phyloP scores from a whole-genome alignment of 2,113 vertebrate species.

The Tachycineta bicolor region DNA sequence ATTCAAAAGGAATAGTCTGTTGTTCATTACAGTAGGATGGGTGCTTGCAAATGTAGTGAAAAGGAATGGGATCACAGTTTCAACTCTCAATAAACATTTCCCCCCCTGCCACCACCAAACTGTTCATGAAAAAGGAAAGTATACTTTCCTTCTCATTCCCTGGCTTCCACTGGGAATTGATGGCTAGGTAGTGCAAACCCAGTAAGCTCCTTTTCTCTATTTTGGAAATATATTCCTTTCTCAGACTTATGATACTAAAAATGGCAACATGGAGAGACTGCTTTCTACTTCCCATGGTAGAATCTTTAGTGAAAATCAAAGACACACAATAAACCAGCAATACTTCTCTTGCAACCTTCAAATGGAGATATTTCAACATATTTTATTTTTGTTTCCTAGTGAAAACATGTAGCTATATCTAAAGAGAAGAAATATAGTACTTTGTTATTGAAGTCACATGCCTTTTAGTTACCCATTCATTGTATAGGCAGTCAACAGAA shows the following conservation, averaged over 20 bases:
- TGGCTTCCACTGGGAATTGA: not conserved
- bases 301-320: not conserved
- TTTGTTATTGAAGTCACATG: not conserved
- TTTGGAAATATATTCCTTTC: not conserved
- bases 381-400: too few species aligned
- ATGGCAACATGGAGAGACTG: fast-evolving
- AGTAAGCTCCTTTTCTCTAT: not conserved
- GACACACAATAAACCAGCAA: not conserved
- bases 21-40: not conserved
- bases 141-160: not conserved
- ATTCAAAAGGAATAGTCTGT: not conserved
- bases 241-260: not conserved
- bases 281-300: not conserved
- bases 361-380: not conserved
- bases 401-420: not conserved
- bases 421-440: not conserved
- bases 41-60: not conserved
- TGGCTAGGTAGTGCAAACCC: not conserved
- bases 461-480: not conserved
- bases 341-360: not conserved
- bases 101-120: too few species aligned
- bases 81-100: not conserved
- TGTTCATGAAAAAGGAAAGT: not conserved
- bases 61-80: not conserved
- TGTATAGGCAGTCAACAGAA: not conserved